Base-by-base conservation (phyloP, 2,888 invertebrate species). In the Oscheius onirici region DNA sequence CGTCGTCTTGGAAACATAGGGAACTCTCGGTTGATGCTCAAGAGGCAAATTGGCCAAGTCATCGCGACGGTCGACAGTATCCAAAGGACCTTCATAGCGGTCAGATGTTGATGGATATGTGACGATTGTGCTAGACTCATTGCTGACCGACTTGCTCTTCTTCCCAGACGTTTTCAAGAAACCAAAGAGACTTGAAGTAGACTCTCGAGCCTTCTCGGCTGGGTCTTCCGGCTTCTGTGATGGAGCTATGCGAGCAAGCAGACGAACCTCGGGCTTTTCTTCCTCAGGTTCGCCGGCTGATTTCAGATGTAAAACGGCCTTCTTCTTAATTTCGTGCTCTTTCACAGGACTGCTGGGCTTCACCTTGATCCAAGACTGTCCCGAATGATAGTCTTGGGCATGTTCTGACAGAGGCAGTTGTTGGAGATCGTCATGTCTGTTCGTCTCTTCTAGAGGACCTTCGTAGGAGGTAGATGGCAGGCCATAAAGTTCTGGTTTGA, bases 361-460 rank as follows among this genome's bases (percentile, higher is more conserved):
- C 40, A 67, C 65, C 20, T 55, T 60, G 55, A 43, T 66, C 71
- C 73, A 71, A 1, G 76, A 77, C 26, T 72, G 69, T 24, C 76
- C 80, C n/a, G 73, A 66, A 58, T 77, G 78, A 26, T 78, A 79
- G 28, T 72, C 67, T 1, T 65, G 28, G 13, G 77, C 69, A 54
- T 71, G 54, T 5, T 77, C 70, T 1, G 6, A 34, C 17, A 77
- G 46, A 5, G 76, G 72, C 17, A 44, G 28, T 2, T 66, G 52
- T 2, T 63, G 71, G 0, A 75, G 10, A 55, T 79, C 79, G 11
- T n/a, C 24, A 3, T 60, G 28, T 26, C 57, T 60, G 1, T n/a
- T 28, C 1, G 60, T 49, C 20, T 72, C 72, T 11, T 79, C 75
- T 11, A 79, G 55, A 1, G 72, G 72, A 26, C 78, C 78, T 22